Conservation (phyloP, 53 echinoderm and acorn worm species). For the Hippasteria phrygiana region DNA sequence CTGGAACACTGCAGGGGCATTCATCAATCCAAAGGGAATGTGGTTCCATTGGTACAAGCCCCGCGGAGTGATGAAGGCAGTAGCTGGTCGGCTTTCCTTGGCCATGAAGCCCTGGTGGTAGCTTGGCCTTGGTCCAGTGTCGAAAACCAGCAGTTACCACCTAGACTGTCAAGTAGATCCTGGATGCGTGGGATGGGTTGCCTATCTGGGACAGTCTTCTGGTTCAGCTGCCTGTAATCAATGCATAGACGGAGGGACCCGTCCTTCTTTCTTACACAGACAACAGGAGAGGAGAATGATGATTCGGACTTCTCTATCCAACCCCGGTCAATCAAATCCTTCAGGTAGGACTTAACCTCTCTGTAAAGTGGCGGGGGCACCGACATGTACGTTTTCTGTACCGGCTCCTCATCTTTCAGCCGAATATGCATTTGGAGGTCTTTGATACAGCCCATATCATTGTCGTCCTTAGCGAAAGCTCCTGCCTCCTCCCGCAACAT, state of each 20-base stretch:
- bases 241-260: slow-evolving; percentile 65
- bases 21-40: slow-evolving; percentile 62
- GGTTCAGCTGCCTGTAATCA: slow-evolving; percentile 49
- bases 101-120: slow-evolving; percentile 71
- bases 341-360: slow-evolving; percentile 65
- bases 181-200: slow-evolving; percentile 34
- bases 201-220: slow-evolving; percentile 47
- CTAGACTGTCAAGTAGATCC: slow-evolving; percentile 40
- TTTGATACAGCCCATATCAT: slow-evolving; percentile 23
- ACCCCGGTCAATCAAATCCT: slow-evolving; percentile 51
- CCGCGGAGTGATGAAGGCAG: slow-evolving; percentile 70
- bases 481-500: slow-evolving; percentile 55
- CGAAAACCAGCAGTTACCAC: slow-evolving; percentile 48
- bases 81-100: slow-evolving; percentile 31
- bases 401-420: slow-evolving; percentile 50
- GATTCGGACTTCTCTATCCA: slow-evolving; percentile 69
- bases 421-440: slow-evolving; percentile 40
- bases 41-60: slow-evolving; percentile 67
- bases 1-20: slow-evolving; percentile 66
- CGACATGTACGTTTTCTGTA: slow-evolving; percentile 68
- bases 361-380: slow-evolving; percentile 61
- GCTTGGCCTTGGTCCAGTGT: slow-evolving; percentile 62
- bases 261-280: slow-evolving; percentile 72
- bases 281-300: slow-evolving; percentile 62
- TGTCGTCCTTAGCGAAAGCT: slow-evolving; percentile 64